Evolutionary conservation across 2,888 invertebrate species (phyloP).

Genomic region (Eilema depressum): DNA sequence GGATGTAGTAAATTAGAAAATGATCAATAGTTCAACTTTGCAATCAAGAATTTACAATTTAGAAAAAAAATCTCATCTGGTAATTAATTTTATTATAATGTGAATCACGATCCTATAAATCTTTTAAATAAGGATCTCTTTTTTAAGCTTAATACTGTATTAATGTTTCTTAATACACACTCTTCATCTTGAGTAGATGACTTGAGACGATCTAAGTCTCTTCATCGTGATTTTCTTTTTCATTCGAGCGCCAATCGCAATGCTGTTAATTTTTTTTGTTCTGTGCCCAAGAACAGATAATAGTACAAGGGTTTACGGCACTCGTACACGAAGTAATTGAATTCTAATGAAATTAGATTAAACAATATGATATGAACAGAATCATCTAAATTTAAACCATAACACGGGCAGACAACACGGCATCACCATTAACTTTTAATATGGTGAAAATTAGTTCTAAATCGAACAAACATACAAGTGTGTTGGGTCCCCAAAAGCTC

Average conservation of each 20-base stretch:
- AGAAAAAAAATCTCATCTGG: background rate
- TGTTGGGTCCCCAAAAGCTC: slow-evolving; percentile 57
- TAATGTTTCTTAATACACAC: background rate
- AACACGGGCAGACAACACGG: too few relatives aligned
- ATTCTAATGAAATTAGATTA: too few relatives aligned
- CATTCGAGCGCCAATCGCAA: too few relatives aligned
- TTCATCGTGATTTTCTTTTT: too few relatives aligned
- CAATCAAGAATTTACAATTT: background rate
- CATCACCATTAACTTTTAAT: too few relatives aligned
- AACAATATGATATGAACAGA: too few relatives aligned
- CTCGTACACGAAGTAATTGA: too few relatives aligned
- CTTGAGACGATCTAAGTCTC: background rate
- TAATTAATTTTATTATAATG: slow-evolving; percentile 2
- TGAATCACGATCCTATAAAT: background rate
- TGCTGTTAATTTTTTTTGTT: too few relatives aligned
- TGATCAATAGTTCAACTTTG: background rate
- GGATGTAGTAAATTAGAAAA: background rate
- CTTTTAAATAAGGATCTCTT: background rate
- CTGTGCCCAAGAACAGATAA: too few relatives aligned
- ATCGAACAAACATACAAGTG: slow-evolving; percentile 39
- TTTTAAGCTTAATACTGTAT: background rate
- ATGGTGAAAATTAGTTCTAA: background rate
- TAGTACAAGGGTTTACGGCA: too few relatives aligned
- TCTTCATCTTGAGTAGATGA: background rate
- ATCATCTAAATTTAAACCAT: too few relatives aligned